Conservation (phyloP, 2,888 invertebrate genomes). For the Zygaena filipendulae region DNA sequence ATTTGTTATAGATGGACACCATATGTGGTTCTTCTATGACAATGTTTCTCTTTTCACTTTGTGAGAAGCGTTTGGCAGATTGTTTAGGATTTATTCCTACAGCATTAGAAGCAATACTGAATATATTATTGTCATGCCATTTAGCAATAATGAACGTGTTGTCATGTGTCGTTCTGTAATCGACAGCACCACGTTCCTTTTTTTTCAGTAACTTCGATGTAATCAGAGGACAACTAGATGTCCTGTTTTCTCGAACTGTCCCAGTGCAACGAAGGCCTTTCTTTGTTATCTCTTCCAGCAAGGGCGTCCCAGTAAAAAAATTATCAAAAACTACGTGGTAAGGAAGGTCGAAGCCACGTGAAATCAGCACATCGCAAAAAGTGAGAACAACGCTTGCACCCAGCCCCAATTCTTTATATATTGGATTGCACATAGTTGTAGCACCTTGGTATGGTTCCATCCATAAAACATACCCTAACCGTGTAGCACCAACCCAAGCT, state of each 20-base stretch:
- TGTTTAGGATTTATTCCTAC: conserved; percentile 14
- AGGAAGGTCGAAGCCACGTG: conserved; percentile 17
- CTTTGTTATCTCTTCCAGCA: conserved; percentile 16
- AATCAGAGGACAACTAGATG: conserved; percentile 18
- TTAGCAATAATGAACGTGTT: conserved; percentile 12
- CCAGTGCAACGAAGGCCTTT: conserved; percentile 18
- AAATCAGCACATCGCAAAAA: conserved; percentile 17
- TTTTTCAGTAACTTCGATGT: conserved; percentile 16
- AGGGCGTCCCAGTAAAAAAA: conserved; percentile 16
- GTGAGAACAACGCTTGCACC: conserved; percentile 17
- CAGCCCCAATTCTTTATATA: conserved; percentile 17
- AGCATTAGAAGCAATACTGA: conserved; percentile 18
- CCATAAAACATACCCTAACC: too few species aligned
- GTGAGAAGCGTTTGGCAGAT: conserved; percentile 17
- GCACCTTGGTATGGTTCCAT: too few species aligned
- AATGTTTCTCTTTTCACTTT: conserved; percentile 17
- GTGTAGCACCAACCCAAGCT: conserved; percentile 19
- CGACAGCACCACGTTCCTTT: conserved; percentile 18
- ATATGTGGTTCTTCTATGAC: conserved; percentile 13
- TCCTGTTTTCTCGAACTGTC: conserved; percentile 18
- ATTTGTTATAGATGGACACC: conserved; percentile 14
- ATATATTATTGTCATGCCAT: conserved; percentile 19
- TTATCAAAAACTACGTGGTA: conserved; percentile 16
- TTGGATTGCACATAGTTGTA: too few species aligned
- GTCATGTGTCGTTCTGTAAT: conserved; percentile 17